These are phyloP conservation scores for Oxystoma pomonae DNA, from an alignment of 2,888 invertebrate species.

Conservation along the genomic window DNA sequence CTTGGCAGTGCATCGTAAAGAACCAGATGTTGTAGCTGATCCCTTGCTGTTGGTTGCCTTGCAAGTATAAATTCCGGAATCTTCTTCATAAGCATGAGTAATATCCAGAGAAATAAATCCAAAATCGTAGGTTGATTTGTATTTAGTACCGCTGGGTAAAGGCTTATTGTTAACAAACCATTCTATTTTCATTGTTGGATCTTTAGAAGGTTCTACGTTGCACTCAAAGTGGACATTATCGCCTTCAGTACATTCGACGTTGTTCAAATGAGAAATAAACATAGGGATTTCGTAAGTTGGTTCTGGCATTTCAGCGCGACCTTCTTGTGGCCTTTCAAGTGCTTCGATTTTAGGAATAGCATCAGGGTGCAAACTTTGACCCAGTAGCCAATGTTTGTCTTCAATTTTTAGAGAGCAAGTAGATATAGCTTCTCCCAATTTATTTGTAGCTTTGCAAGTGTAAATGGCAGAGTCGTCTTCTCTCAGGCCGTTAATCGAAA, in stretches of 20 bases:
- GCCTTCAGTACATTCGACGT: conserved; percentile 83
- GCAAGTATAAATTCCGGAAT: conserved; percentile 88
- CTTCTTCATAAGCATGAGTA: conserved; percentile 82
- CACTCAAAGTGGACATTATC: conserved; percentile 89
- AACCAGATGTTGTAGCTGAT: conserved; percentile 85
- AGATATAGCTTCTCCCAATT: conserved; percentile 91
- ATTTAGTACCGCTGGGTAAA: conserved; percentile 82
- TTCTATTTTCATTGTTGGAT: conserved; percentile 85
- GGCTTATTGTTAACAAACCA: conserved; percentile 95
- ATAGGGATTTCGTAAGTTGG: conserved; percentile 80
- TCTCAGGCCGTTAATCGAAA: conserved; percentile 83
- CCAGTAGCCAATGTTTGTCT: conserved; percentile 83
- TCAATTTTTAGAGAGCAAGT: conserved; percentile 86
- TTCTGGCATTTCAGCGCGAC: conserved; percentile 66
- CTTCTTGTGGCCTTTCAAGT: conserved; percentile 74
- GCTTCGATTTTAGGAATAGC: conserved; percentile 82
- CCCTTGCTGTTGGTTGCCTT: conserved; percentile 87
- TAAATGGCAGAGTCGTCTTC: conserved; percentile 93
- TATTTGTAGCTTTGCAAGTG: conserved; percentile 90
- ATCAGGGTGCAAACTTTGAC: conserved; percentile 84
- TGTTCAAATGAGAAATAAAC: conserved; percentile 87
- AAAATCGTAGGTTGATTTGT: conserved; percentile 91
- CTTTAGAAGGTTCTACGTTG: conserved; percentile 86
- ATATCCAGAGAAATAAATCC: conserved; percentile 92
- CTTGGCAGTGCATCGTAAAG: conserved; percentile 78